phyloP scores from a whole-genome alignment of 2,113 vertebrate species.

The Halichoerus grypus region DNA sequence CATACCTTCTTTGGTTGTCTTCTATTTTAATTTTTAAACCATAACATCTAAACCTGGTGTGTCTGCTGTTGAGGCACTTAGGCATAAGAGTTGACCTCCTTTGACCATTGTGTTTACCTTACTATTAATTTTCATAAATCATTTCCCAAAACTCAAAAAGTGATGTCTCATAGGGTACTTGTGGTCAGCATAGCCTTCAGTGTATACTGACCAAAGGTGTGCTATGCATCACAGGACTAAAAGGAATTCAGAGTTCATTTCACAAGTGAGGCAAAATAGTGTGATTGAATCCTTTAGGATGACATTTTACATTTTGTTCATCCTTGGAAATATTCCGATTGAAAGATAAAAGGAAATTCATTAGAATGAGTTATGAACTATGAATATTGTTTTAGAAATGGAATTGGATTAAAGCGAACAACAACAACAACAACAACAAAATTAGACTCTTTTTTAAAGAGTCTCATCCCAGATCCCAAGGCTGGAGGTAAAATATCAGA shows the following conservation, averaged over 20 bases:
- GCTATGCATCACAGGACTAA: fast-evolving
- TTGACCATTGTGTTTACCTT: slow-evolving; percentile 71
- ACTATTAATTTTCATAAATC: slow-evolving; percentile 81
- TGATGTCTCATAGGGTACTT: not conserved
- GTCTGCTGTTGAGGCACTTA: slow-evolving; percentile 38
- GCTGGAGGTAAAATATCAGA: not conserved
- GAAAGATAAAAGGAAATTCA: slow-evolving; percentile 19
- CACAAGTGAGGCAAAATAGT: not conserved
- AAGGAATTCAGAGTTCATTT: not conserved
- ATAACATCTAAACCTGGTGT: slow-evolving; percentile 71
- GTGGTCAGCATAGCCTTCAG: not conserved
- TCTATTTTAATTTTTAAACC: slow-evolving; percentile 85
- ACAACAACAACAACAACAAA: not conserved
- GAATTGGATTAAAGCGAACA: not conserved
- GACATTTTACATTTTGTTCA: not conserved
- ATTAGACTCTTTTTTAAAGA: not conserved
- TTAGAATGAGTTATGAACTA: not conserved
- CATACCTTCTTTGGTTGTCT: slow-evolving; percentile 79
- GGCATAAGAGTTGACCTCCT: slow-evolving; percentile 76
- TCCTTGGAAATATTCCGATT: slow-evolving; percentile 41
- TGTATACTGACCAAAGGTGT: not conserved
- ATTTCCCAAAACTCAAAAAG: slow-evolving; percentile 69
- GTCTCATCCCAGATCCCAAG: not conserved
- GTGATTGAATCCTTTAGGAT: not conserved
- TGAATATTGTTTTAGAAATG: slow-evolving; percentile 52